phyloP scores from a whole-genome alignment of 23 tunicate species.

The Trididemnum miniatum region DNA sequence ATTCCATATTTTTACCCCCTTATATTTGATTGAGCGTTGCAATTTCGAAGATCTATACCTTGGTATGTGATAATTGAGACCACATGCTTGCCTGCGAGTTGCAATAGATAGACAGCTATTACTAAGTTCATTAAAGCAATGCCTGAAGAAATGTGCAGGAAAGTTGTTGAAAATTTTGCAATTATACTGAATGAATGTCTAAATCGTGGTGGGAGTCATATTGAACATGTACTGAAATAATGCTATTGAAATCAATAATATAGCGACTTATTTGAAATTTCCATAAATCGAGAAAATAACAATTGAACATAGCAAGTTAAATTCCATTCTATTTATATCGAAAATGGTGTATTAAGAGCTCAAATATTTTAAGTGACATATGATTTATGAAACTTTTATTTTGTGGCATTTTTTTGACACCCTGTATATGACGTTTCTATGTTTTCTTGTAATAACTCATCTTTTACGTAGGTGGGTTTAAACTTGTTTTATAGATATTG shows the following conservation, averaged over 20 bases:
- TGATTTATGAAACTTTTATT: background rate
- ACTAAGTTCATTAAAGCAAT: too few relatives aligned
- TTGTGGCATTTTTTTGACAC: slow-evolving; percentile 9
- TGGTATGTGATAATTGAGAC: too few relatives aligned
- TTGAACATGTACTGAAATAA: background rate
- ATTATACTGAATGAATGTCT: background rate
- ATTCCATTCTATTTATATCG: background rate
- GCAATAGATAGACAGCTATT: too few relatives aligned
- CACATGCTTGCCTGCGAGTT: too few relatives aligned
- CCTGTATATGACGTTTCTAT: too few relatives aligned
- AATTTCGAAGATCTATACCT: too few relatives aligned
- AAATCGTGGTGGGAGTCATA: slow-evolving; percentile 2
- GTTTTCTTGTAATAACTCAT: too few relatives aligned
- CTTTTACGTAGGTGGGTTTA: too few relatives aligned
- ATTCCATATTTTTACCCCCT: too few relatives aligned
- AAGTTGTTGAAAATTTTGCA: background rate
- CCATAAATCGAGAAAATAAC: background rate
- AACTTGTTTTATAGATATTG: background rate
- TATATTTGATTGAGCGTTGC: too few relatives aligned
- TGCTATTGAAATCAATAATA: background rate
- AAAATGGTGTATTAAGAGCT: background rate
- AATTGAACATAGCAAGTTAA: background rate
- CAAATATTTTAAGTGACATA: background rate
- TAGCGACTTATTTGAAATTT: background rate
- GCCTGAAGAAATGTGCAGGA: too few relatives aligned